A percentile compares a stretch with the other conserved stretches of the same genome.
These are phyloP conservation scores for Acropora tenuis DNA, from an alignment of 64 coral and sea anemone genomes.

Conservation along the genomic window DNA sequence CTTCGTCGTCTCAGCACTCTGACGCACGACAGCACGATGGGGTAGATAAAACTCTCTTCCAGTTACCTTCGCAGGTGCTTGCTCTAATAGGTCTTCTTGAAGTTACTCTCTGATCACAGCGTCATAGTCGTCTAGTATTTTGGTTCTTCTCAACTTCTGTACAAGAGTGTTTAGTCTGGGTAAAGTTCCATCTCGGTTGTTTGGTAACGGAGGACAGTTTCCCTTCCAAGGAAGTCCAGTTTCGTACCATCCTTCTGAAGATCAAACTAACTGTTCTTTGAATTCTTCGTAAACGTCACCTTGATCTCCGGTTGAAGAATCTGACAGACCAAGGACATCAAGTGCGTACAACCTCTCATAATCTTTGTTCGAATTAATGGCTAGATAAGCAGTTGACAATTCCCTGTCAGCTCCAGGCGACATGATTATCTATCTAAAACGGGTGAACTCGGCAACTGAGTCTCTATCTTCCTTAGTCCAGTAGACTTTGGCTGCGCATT, in stretches of 20 bases:
- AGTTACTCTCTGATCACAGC: constrained; percentile 17
- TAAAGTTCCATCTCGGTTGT: constrained; percentile 4
- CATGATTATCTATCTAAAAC: neutral
- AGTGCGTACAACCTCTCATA: constrained; percentile 28
- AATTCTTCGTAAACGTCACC: constrained; percentile 41
- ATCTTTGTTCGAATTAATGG: constrained; percentile 18
- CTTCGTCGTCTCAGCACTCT: neutral
- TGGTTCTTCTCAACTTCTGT: neutral
- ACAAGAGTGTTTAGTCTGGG: neutral
- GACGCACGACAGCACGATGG: neutral
- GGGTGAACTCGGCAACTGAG: constrained; percentile 29
- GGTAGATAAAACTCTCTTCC: constrained; percentile 43
- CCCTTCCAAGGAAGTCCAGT: constrained; percentile 41
- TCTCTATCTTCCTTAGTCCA: neutral
- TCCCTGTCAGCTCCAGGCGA: constrained; percentile 7
- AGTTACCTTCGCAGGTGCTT: neutral
- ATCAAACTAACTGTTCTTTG: constrained; percentile 29
- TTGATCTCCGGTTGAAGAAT: neutral
- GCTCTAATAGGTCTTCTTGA: constrained; percentile 32
- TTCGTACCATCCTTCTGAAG: constrained; percentile 42
- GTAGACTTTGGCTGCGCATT: neutral
- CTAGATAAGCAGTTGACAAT: neutral
- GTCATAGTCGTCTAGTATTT: constrained; percentile 12
- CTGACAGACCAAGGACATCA: constrained; percentile 38
- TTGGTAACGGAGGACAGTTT: neutral